These are phyloP conservation scores for Coenonympha arcania DNA, from an alignment of 2,888 invertebrate genomes.

Conservation along the genomic window DNA sequence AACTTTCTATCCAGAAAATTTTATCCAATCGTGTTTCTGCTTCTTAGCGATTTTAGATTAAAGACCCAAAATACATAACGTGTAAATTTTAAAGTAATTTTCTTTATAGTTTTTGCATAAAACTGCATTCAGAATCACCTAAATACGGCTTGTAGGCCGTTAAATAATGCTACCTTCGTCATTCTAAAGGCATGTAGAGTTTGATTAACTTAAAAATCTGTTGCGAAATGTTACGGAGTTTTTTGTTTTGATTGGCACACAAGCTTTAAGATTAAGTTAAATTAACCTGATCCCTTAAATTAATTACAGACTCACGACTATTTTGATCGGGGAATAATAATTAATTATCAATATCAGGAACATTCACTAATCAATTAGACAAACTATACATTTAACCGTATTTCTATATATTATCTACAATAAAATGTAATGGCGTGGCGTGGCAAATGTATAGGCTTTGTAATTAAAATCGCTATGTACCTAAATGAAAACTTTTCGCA, in stretches of 20 bases:
- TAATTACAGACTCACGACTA: slow-evolving; percentile 34
- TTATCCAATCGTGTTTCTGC: too few species aligned
- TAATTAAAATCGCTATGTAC: neutral
- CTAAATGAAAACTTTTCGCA: neutral
- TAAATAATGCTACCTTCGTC: too few species aligned
- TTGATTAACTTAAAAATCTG: too few species aligned
- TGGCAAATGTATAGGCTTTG: neutral
- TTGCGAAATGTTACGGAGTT: too few species aligned
- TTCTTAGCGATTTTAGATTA: too few species aligned
- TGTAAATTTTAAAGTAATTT: too few species aligned
- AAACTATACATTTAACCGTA: slow-evolving; percentile 37
- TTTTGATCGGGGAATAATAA: slow-evolving; percentile 51
- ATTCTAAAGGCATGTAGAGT: too few species aligned
- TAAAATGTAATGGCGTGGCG: slow-evolving; percentile 17
- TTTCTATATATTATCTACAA: slow-evolving; percentile 31
- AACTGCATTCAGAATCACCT: too few species aligned
- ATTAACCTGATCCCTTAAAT: slow-evolving; percentile 24
- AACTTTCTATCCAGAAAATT: too few species aligned
- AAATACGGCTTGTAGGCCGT: too few species aligned
- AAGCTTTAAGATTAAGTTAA: slow-evolving; percentile 15
- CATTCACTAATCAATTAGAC: slow-evolving; percentile 44
- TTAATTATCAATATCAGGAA: slow-evolving; percentile 42
- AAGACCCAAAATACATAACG: too few species aligned
- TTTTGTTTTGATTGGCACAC: slow-evolving; percentile 22
- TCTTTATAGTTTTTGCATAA: too few species aligned